These are phyloP conservation scores for Dryomyza anilis DNA, from an alignment of 2,888 invertebrate genomes.

Conservation along the genomic window DNA sequence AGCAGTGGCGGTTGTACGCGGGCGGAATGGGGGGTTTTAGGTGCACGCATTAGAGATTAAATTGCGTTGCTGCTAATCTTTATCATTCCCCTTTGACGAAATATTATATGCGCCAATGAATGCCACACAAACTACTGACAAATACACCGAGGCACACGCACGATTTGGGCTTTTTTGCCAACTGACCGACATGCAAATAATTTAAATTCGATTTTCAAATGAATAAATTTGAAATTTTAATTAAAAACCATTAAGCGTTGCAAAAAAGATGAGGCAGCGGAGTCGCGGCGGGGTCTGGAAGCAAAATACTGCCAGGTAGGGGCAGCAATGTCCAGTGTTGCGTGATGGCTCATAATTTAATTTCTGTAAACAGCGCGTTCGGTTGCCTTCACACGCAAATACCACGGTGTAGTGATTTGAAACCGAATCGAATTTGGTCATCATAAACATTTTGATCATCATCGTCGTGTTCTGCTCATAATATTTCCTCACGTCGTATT, in stretches of 20 bases:
- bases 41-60: no score
- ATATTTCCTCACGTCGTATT: no score
- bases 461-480: no score
- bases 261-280: background rate
- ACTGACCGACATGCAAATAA: background rate
- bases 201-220: conserved; percentile 17
- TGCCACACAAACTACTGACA: no score
- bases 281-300: background rate
- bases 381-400: no score
- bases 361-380: conserved; percentile 2
- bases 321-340: background rate
- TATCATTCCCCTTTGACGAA: no score
- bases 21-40: no score
- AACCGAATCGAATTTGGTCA: no score
- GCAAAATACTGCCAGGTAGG: background rate
- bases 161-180: background rate
- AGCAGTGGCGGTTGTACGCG: no score
- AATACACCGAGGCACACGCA: background rate
- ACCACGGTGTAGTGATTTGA: conserved; percentile 9
- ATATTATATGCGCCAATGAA: no score
- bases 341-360: background rate
- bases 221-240: conserved; percentile 20
- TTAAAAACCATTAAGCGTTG: conserved; percentile 10
- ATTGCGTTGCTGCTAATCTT: no score
- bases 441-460: no score